Evolutionary conservation across 53 echinoderm and acorn worm species (phyloP), one percentile per base, ranked within the genome.

Genomic region (Arbacia lixula): DNA sequence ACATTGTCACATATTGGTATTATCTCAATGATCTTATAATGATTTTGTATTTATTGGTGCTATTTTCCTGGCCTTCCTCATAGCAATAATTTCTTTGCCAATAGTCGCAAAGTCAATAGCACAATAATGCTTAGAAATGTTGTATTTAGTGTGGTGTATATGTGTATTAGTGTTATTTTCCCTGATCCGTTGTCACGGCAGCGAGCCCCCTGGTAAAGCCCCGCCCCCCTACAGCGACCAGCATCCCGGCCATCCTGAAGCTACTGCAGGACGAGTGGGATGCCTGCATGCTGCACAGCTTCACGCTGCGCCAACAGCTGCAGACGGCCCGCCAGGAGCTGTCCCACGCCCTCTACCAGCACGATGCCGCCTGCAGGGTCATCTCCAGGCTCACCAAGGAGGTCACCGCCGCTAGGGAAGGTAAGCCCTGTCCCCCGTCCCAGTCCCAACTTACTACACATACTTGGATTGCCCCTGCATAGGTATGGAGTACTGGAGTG

Each of bases 251-350:
- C 54, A 97, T 97, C 55, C 86, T 97, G n/a, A 97, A 97, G 87
- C 83, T 93, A 4, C 94, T 97, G n/a, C 98, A 97, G 71, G 98
- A 97, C 65, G 98, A 97, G 74, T 97, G 98, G 98, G 98, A 97
- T 71, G 98, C 98, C 22, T 97, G 98, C 85, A 97, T 97, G 98
- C 63, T 97, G 37, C 98, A 97, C 87, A 97, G 98, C 84, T 97
- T 97, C 80, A 97, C 98, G 36, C 85, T 97, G 36, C 90, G 98
- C 10, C 98, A 97, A 72, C 98, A 97, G 89, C 87, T 97, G 31
- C 98, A 97, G 89, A 97, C 98, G 6, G 98, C 98, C 41, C 53
- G 98, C 30, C 98, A 97, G 90, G 98, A 97, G 71, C 67, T 97
- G 73, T 97, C 98, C 65, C 98, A 97, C 53, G 98, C 98, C 90